These are phyloP conservation scores for Branchellion lobata DNA, from an alignment of 2,888 invertebrate genomes.

Conservation along the genomic window DNA sequence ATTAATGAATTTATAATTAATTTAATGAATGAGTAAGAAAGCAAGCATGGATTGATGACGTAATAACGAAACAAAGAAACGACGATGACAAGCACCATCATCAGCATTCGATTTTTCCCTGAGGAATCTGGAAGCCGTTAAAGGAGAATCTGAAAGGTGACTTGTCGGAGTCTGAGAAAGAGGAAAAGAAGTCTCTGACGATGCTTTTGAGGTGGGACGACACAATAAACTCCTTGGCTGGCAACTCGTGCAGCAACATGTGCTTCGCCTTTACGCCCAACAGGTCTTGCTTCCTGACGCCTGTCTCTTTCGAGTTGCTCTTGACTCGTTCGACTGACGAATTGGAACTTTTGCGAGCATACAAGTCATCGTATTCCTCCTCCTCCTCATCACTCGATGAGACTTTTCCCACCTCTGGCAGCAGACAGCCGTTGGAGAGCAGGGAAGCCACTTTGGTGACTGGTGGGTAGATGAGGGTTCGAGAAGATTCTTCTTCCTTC, in stretches of 20 bases:
- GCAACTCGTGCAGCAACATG: conserved; percentile 26
- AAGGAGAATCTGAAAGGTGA: background rate
- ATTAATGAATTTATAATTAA: too few species aligned
- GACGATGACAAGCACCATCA: too few species aligned
- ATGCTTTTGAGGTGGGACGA: conserved; percentile 23
- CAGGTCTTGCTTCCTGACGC: conserved; percentile 15
- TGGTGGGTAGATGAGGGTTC: background rate
- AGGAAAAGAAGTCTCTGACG: conserved; percentile 31
- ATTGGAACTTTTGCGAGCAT: background rate
- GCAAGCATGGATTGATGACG: too few species aligned
- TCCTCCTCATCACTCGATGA: background rate
- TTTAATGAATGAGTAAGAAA: too few species aligned
- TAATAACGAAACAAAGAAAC: too few species aligned
- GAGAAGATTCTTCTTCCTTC: background rate
- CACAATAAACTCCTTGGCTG: conserved; percentile 36
- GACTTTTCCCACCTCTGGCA: background rate
- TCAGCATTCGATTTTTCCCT: conserved; percentile 34
- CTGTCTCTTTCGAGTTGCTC: conserved; percentile 16
- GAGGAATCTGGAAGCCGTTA: conserved; percentile 28
- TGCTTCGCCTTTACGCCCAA: conserved; percentile 15
- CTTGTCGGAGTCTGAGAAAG: background rate
- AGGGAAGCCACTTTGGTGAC: background rate
- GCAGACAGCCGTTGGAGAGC: background rate
- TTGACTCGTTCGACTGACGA: background rate
- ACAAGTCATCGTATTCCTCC: background rate